Base-by-base conservation (phyloP, 2,888 invertebrate species). In the Acrocyrtus sp. region DNA sequence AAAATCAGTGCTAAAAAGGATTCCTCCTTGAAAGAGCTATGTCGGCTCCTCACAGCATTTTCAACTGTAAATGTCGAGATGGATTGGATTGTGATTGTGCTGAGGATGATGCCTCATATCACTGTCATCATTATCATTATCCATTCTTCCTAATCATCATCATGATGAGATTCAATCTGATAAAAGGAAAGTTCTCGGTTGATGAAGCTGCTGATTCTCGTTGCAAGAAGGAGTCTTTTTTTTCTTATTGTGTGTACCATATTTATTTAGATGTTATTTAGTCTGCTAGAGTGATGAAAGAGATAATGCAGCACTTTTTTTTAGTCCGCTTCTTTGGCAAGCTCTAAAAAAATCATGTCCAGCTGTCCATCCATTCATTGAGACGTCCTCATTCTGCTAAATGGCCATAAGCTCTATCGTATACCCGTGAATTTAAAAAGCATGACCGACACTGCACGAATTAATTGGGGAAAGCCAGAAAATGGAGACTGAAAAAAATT, bases 341-440 rank as follows among this genome's bases (percentile, higher is more conserved):
- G n/a, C n/a, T n/a, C 34, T 34, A 34, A 34, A 34, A 12, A 12
- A 34, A 34, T 34, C 34, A 34, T 70, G 70, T 70, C 70, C 62
- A 57, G 61, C 69, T 62, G 70, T 70, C 68, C 68, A 53, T 68
- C 54, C 41, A 47, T 19, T 47, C 43, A 56, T 48, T 48, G 48
- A 48, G 21, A 48, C 5, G 19, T 2, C 19, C 22, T 48, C 19
- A 5, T 34, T 34, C 10, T 34, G 10, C 10, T 48, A n/a, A n/a
- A n/a, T n/a, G n/a, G n/a, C n/a, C n/a, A n/a, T n/a, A n/a, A n/a
- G 21, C 48, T 48, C 21, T 21, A 21, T 21, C 21, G 3, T 43
- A 15, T 43, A 34, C 5, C 34, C 10, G 19, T 3, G 48, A 48
- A 19, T 8, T 8, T 34, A 48, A 48, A 21, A 19, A 57, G 27